These are phyloP conservation scores for Drusus annulatus DNA, from an alignment of 1,140 invertebrate species.

Conservation along the genomic window DNA sequence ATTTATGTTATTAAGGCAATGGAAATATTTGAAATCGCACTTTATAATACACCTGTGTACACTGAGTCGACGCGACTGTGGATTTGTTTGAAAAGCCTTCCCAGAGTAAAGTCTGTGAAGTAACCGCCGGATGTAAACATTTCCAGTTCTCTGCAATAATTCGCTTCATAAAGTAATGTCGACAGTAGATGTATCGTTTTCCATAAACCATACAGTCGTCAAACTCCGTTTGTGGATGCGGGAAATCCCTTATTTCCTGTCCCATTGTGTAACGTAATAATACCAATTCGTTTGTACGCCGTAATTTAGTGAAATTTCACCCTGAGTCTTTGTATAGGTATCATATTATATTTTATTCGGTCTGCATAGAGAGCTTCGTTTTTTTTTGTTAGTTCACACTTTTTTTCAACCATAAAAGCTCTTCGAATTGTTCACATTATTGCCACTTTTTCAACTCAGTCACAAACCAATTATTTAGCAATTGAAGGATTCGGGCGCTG, in stretches of 20 bases:
- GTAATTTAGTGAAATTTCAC: too few relatives aligned
- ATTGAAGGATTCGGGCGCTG: too few relatives aligned
- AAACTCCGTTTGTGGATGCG: background rate
- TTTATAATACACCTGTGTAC: background rate
- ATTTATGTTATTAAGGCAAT: too few relatives aligned
- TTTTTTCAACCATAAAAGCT: too few relatives aligned
- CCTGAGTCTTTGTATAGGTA: too few relatives aligned
- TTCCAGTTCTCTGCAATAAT: background rate
- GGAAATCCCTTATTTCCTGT: slow-evolving; percentile 12
- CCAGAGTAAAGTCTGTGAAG: background rate
- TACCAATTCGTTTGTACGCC: too few relatives aligned
- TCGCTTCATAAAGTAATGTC: background rate
- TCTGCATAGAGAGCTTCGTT: too few relatives aligned
- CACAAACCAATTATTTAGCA: too few relatives aligned
- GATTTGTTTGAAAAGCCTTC: background rate
- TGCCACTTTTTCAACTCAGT: too few relatives aligned
- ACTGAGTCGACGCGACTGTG: background rate
- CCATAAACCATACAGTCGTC: background rate
- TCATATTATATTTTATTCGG: too few relatives aligned
- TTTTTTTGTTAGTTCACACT: too few relatives aligned
- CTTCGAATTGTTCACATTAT: too few relatives aligned
- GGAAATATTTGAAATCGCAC: background rate
- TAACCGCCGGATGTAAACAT: slow-evolving; percentile 2
- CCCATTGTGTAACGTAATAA: background rate
- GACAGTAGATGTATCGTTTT: background rate